Percentiles rank a stretch among this genome's conserved stretches.
phyloP scores from a whole-genome alignment of 2,888 invertebrate species.

The Euplagia quadripunctaria region DNA sequence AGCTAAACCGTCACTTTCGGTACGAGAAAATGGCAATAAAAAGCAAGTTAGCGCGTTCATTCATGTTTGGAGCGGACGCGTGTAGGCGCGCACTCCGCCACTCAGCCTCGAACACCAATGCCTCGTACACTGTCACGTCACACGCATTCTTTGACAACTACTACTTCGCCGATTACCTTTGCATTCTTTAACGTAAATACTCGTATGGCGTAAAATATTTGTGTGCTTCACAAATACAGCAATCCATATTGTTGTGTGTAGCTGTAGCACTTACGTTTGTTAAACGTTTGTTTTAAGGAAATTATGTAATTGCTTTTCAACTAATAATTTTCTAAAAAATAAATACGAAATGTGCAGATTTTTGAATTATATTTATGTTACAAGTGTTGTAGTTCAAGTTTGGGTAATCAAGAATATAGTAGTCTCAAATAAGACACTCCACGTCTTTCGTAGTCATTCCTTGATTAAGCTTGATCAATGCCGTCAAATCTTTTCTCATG shows the following conservation, averaged over 20 bases:
- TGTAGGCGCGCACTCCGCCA: constrained; percentile 22
- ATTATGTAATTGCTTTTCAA: not conserved
- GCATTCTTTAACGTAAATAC: constrained; percentile 39
- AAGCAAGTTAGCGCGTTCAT: constrained; percentile 73
- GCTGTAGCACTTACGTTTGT: not conserved
- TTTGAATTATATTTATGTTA: not conserved
- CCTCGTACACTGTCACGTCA: constrained; percentile 54
- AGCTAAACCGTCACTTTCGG: constrained; percentile 73
- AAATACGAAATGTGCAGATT: not conserved
- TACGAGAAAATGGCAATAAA: constrained; percentile 75
- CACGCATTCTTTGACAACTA: constrained; percentile 78
- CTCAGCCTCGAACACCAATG: constrained; percentile 10
- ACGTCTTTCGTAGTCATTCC: constrained; percentile 16
- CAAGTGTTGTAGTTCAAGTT: too few relatives aligned
- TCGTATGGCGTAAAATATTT: not conserved
- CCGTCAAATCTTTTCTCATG: constrained; percentile 35
- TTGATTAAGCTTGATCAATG: constrained; percentile 27
- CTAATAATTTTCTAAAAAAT: not conserved
- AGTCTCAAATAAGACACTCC: not conserved
- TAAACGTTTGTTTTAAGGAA: not conserved
- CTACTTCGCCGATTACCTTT: constrained; percentile 70
- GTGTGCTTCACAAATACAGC: not conserved
- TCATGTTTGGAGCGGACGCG: constrained; percentile 56
- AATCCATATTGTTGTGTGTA: not conserved
- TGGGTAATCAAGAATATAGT: too few relatives aligned